Conservation (phyloP, 2,797 vertebrate species). For the Tokudaia tokunoshimensis region DNA sequence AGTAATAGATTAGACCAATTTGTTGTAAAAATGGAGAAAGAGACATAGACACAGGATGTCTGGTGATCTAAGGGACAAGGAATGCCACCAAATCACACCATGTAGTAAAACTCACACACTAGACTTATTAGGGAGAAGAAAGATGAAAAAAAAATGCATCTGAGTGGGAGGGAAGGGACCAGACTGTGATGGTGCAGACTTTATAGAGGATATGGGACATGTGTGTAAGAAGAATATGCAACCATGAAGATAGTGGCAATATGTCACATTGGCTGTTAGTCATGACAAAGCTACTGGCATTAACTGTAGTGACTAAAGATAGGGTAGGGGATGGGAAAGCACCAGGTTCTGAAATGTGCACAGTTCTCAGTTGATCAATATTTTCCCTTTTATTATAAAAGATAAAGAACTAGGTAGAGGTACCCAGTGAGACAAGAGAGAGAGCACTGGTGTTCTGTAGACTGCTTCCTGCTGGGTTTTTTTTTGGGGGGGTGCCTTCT, state of each 20-base stretch:
- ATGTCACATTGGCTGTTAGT: background rate
- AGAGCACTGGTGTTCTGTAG: background rate
- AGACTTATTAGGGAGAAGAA: too few species aligned
- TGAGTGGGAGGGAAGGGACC: too few species aligned
- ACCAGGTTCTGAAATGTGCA: background rate
- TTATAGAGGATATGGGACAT: too few species aligned
- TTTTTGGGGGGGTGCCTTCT: too few species aligned
- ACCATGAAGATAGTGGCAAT: too few species aligned
- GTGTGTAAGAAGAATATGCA: too few species aligned
- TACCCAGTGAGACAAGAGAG: background rate
- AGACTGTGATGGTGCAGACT: too few species aligned
- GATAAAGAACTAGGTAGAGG: background rate
- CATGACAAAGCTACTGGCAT: background rate
- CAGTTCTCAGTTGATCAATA: background rate
- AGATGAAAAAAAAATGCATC: too few species aligned
- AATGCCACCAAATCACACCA: background rate
- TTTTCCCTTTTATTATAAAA: background rate
- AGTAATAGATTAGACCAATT: background rate
- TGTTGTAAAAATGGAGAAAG: background rate
- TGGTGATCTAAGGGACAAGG: background rate
- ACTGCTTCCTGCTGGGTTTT: background rate
- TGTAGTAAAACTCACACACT: too few species aligned
- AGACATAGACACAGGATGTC: background rate
- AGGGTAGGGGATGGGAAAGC: background rate
- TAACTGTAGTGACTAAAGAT: background rate